Conservation (phyloP, 2,113 vertebrate genomes). For the Sigmodon hispidus region DNA sequence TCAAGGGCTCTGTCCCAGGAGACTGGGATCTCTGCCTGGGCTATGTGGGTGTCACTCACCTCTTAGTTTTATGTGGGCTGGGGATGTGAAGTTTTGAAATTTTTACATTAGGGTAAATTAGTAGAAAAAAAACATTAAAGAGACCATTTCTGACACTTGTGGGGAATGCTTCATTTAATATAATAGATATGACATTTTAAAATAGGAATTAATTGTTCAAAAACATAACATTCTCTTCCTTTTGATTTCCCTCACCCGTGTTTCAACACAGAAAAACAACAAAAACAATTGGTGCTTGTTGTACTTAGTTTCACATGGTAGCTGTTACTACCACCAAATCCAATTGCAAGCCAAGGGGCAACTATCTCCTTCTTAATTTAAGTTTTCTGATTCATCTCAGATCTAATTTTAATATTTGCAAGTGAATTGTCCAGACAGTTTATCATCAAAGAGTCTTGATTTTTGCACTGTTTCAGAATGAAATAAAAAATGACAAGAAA, state of each 20-base stretch:
- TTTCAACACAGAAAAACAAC: not conserved
- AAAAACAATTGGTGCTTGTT: not conserved
- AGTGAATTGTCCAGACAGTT: not conserved
- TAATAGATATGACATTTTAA: constrained; percentile 22
- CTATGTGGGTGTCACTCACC: no score
- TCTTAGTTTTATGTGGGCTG: no score
- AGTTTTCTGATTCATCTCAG: not conserved
- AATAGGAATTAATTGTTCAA: constrained; percentile 43
- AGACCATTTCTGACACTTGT: not conserved
- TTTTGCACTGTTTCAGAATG: not conserved
- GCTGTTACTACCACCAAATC: not conserved
- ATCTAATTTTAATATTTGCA: not conserved
- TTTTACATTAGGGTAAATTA: constrained; percentile 40
- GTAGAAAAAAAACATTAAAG: not conserved
- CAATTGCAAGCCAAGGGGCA: not conserved
- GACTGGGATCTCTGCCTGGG: no score
- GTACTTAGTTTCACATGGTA: not conserved
- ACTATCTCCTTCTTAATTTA: not conserved
- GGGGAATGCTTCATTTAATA: not conserved
- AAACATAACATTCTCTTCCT: not conserved
- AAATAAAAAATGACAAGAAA: not conserved
- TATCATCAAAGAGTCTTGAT: not conserved
- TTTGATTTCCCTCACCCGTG: not conserved
- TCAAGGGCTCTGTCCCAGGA: no score
- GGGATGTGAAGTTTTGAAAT: not conserved